Percentiles rank a stretch among this genome's conserved stretches.
phyloP scores from a whole-genome alignment of 2,888 invertebrate species.

The Exephanes ischioxanthus region DNA sequence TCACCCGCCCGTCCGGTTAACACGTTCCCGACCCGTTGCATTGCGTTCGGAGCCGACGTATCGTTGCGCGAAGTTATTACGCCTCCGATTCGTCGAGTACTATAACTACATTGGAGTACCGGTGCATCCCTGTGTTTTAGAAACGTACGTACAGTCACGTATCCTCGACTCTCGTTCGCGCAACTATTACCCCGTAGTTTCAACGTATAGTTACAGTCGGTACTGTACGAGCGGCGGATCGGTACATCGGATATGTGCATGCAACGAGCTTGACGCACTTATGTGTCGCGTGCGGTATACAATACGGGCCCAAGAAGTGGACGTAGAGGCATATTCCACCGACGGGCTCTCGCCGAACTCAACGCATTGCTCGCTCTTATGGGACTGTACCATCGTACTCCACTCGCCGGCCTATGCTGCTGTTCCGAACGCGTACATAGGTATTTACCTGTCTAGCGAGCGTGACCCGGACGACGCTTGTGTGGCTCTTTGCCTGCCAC shows the following conservation, averaged over 20 bases:
- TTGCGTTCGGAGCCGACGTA: constrained; percentile 49
- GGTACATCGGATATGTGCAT: constrained; percentile 15
- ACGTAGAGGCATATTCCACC: constrained; percentile 37
- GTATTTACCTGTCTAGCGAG: constrained; percentile 69
- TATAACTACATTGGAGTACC: constrained; percentile 36
- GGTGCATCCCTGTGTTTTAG: constrained; percentile 8
- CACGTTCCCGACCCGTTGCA: constrained; percentile 12
- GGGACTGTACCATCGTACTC: not conserved
- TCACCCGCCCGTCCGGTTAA: constrained; percentile 21
- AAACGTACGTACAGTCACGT: constrained; percentile 31
- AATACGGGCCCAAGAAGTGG: constrained; percentile 23
- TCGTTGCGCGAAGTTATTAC: constrained; percentile 55
- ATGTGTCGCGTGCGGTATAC: constrained; percentile 55
- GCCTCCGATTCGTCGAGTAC: constrained; percentile 53
- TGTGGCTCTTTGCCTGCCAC: constrained; percentile 45
- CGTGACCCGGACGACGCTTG: constrained; percentile 68
- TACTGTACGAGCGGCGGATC: constrained; percentile 14
- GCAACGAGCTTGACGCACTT: constrained; percentile 52
- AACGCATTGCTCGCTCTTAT: constrained; percentile 26
- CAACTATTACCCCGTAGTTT: constrained; percentile 57
- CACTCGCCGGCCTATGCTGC: constrained; percentile 8
- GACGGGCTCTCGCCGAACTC: not conserved
- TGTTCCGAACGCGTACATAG: constrained; percentile 50
- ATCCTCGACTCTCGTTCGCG: constrained; percentile 49
- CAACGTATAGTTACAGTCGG: constrained; percentile 30